Conservation (phyloP, 2,113 vertebrate genomes). For the Aix galericulata region DNA sequence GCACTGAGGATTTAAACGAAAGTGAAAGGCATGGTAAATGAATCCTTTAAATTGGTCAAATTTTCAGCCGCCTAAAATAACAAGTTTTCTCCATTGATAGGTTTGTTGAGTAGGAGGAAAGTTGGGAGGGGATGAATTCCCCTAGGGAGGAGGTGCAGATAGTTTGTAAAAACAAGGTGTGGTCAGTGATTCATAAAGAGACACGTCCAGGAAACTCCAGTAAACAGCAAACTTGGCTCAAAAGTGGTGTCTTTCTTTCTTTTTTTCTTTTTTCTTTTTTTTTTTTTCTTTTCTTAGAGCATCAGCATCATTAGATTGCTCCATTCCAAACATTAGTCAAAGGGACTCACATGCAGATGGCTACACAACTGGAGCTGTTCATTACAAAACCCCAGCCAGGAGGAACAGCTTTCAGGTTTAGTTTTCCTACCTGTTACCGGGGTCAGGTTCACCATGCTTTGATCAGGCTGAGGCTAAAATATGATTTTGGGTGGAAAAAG, state of each 20-base stretch:
- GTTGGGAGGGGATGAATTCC: conserved; percentile 47
- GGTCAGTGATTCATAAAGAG: conserved; percentile 63
- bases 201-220: conserved; percentile 48
- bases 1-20: conserved; percentile 71
- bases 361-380: neutral
- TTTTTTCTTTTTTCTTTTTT: accelerated
- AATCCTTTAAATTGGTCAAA: conserved; percentile 72
- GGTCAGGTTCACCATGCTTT: neutral
- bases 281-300: neutral
- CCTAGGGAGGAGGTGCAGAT: conserved; percentile 19
- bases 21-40: conserved; percentile 76
- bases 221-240: conserved; percentile 48
- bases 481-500: neutral
- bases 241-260: neutral
- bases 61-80: conserved; percentile 77
- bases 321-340: neutral
- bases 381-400: neutral
- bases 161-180: conserved; percentile 64
- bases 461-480: neutral
- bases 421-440: neutral
- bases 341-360: neutral
- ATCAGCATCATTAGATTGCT: neutral
- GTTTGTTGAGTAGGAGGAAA: conserved; percentile 70
- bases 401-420: conserved; percentile 23
- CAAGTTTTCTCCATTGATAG: conserved; percentile 72